Evolutionary conservation across 2,113 vertebrate genomes (phyloP).

Genomic region (Xenotilapia leptura): DNA sequence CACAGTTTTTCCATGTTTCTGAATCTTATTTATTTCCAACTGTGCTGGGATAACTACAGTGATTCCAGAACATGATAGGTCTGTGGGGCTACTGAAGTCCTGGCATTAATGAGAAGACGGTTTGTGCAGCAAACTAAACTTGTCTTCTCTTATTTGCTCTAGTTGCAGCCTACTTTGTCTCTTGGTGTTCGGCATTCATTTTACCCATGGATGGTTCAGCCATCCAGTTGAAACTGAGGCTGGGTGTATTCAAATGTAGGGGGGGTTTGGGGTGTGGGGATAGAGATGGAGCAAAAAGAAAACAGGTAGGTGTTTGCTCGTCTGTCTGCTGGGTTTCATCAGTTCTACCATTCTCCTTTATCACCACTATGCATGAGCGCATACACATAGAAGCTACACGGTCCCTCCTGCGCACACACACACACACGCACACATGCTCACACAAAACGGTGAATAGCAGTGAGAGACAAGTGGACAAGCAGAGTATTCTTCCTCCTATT

Average conservation of each 20-base stretch:
- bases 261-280: neutral
- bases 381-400: neutral
- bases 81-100: neutral
- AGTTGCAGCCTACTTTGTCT: neutral
- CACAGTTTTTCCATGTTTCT: neutral
- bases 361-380: conserved; percentile 5
- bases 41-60: neutral
- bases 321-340: conserved; percentile 48
- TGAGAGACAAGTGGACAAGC: conserved; percentile 71
- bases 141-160: neutral
- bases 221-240: conserved; percentile 16
- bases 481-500: conserved; percentile 69
- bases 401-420: neutral
- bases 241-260: neutral
- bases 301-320: conserved; percentile 38
- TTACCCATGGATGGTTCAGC: conserved; percentile 23
- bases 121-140: neutral
- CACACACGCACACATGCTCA: conserved; percentile 7
- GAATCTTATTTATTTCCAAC: neutral
- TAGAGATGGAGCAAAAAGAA: neutral
- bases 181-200: conserved; percentile 25
- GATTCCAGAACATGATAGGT: neutral
- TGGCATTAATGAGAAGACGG: neutral
- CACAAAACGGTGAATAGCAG: conserved; percentile 52
- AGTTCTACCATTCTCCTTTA: conserved; percentile 28